Evolutionary conservation across 2,888 invertebrate genomes (phyloP).

Genomic region (Branchipolynoe longqiensis): DNA sequence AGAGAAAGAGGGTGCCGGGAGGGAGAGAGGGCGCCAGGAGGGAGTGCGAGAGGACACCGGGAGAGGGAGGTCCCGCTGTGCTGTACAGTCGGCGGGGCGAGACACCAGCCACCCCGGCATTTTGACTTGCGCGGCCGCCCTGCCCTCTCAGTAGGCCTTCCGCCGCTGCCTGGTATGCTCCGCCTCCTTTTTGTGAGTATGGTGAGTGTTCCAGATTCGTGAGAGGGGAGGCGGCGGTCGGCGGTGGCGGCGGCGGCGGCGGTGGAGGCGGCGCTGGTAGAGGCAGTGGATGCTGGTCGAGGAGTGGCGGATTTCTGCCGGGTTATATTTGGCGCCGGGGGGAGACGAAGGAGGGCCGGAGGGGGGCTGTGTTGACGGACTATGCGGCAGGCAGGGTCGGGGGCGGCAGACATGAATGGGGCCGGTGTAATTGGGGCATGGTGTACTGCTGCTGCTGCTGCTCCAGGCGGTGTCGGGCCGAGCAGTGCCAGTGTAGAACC

Average conservation of each 20-base stretch:
- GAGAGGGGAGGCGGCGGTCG: not conserved
- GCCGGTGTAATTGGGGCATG: conserved; percentile 17
- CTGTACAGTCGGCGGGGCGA: too few relatives aligned
- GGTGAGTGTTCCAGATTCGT: not conserved
- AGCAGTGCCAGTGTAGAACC: too few relatives aligned
- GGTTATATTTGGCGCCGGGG: conserved; percentile 30
- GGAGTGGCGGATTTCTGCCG: conserved; percentile 4
- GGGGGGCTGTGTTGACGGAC: not conserved
- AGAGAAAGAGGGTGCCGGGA: too few relatives aligned
- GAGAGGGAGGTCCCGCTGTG: too few relatives aligned
- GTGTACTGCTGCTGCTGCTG: not conserved
- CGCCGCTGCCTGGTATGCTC: too few relatives aligned
- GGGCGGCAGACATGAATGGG: not conserved
- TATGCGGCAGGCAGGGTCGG: not conserved
- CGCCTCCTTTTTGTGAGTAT: not conserved
- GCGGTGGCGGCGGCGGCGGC: not conserved
- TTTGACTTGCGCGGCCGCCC: not conserved
- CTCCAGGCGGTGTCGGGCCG: not conserved
- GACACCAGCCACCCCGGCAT: too few relatives aligned
- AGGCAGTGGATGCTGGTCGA: not conserved
- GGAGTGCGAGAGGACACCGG: too few relatives aligned
- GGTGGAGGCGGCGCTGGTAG: not conserved
- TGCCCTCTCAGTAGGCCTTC: too few relatives aligned
- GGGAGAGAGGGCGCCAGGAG: too few relatives aligned
- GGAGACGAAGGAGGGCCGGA: not conserved